phyloP scores from a whole-genome alignment of 2,888 invertebrate species.

The Marronus borbonicus region DNA sequence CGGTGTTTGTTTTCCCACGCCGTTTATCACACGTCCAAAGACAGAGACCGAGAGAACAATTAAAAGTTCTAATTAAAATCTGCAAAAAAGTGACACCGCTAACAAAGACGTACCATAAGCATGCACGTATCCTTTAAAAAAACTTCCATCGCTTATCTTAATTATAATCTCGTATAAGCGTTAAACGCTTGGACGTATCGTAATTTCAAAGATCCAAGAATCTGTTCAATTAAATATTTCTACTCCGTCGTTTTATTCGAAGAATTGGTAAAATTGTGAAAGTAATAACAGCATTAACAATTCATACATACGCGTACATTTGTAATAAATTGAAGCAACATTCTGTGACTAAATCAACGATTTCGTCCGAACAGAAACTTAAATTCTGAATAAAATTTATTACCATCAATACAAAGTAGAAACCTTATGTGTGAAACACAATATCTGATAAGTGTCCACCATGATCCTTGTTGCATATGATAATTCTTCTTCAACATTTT shows the following conservation, averaged over 20 bases:
- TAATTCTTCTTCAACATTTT: too few relatives aligned
- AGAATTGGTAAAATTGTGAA: conserved; percentile 23
- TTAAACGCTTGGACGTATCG: conserved; percentile 39
- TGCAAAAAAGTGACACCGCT: conserved; percentile 38
- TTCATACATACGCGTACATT: too few relatives aligned
- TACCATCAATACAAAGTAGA: too few relatives aligned
- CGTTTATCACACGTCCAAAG: conserved; percentile 26
- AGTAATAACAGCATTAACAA: not conserved
- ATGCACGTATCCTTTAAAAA: conserved; percentile 23
- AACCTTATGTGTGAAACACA: too few relatives aligned
- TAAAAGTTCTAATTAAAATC: conserved; percentile 46
- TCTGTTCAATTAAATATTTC: not conserved
- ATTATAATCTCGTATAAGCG: conserved; percentile 38
- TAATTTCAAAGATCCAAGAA: conserved; percentile 41
- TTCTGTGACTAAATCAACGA: too few relatives aligned
- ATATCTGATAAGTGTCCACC: too few relatives aligned
- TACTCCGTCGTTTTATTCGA: conserved; percentile 8
- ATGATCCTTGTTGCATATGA: too few relatives aligned
- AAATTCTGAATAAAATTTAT: too few relatives aligned
- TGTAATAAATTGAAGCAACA: too few relatives aligned
- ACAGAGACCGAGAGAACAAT: conserved; percentile 36
- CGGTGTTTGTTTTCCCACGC: conserved; percentile 39
- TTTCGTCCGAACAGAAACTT: too few relatives aligned
- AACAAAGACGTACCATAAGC: conserved; percentile 42
- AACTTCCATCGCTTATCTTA: conserved; percentile 34